Evolutionary conservation across 2,888 invertebrate genomes (phyloP).

Genomic region (Aleiodes leptofemur): DNA sequence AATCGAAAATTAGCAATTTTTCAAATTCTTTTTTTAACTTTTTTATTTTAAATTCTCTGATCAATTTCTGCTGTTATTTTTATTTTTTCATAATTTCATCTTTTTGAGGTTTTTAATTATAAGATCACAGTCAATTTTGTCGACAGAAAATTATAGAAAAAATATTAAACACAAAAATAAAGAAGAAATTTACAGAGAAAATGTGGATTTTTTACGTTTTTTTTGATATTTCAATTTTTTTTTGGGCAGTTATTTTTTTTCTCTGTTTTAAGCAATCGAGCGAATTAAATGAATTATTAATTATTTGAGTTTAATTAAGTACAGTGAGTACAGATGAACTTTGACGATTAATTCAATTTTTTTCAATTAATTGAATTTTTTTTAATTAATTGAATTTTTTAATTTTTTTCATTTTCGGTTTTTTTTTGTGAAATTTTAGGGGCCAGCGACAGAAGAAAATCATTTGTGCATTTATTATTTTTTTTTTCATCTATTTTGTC

Average conservation of each 20-base stretch:
- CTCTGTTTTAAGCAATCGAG: not conserved
- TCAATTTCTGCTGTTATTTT: slow-evolving; percentile 54
- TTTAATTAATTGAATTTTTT: not conserved
- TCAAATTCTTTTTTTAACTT: not conserved
- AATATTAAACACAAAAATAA: slow-evolving; percentile 38
- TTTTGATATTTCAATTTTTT: not conserved
- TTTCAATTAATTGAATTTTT: not conserved
- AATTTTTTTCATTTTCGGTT: not conserved
- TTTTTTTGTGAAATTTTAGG: not conserved
- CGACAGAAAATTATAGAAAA: slow-evolving; percentile 51
- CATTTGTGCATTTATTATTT: not conserved
- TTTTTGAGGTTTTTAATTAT: slow-evolving; percentile 56
- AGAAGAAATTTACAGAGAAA: no score
- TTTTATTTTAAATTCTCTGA: slow-evolving; percentile 42
- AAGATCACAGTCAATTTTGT: slow-evolving; percentile 71
- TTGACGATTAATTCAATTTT: not conserved
- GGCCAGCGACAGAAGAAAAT: not conserved
- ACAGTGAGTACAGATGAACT: slow-evolving; percentile 10
- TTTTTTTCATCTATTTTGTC: slow-evolving; percentile 6
- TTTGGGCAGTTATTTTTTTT: not conserved
- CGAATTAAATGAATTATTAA: not conserved
- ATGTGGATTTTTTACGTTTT: no score
- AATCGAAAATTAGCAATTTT: slow-evolving; percentile 6
- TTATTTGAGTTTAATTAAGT: not conserved
- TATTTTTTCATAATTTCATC: not conserved